A percentile compares a stretch with the other conserved stretches of the same genome.
Conservation (phyloP, 2,797 vertebrate species). For the Acanthurus leucopareius region DNA sequence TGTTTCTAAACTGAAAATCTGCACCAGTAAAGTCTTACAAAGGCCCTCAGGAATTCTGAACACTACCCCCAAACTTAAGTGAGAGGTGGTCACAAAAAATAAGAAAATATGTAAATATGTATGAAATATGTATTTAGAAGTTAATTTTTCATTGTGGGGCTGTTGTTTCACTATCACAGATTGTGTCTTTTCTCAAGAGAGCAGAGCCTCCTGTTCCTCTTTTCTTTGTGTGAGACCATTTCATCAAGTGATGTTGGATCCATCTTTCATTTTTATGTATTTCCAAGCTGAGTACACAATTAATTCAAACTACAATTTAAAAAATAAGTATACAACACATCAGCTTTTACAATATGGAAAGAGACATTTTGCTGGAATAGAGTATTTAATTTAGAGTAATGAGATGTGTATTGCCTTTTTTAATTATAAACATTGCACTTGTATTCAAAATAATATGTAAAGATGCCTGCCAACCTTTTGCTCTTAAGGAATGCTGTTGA, state of each 20-base stretch:
- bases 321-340: background rate
- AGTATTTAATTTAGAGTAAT: too few relatives aligned
- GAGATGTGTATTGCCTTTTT: too few relatives aligned
- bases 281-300: background rate
- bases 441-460: background rate
- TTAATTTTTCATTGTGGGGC: background rate
- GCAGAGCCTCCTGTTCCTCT: too few relatives aligned
- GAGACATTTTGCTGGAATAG: too few relatives aligned
- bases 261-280: background rate
- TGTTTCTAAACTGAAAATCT: conserved; percentile 2
- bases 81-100: background rate
- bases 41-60: background rate
- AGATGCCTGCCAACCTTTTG: conserved; percentile 2
- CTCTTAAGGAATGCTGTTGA: background rate
- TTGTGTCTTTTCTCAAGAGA: background rate
- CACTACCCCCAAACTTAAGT: background rate
- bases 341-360: background rate
- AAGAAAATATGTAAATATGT: too few relatives aligned
- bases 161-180: background rate
- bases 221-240: background rate
- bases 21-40: background rate
- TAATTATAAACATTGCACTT: too few relatives aligned
- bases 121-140: background rate
- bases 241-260: background rate
- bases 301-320: background rate